Conservation (phyloP, 2,113 vertebrate genomes). For the Epinephelus moara region DNA sequence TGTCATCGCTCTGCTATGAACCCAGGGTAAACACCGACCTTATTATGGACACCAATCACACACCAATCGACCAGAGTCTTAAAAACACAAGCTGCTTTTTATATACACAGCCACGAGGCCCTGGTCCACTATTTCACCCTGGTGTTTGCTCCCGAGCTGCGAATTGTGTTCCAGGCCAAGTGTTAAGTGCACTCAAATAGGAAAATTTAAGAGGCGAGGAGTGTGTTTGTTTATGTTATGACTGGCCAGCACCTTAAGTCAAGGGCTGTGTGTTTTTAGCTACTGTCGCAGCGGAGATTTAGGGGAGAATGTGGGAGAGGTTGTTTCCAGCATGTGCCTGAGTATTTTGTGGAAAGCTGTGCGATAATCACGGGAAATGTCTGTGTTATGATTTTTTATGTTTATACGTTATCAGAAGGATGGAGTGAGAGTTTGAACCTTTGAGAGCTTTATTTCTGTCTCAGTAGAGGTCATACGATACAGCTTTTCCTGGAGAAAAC, state of each 20-base stretch:
- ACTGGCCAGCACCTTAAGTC: slow-evolving; percentile 60
- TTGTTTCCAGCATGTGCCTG: slow-evolving; percentile 11
- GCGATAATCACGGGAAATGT: slow-evolving; percentile 10
- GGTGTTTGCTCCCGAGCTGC: background rate
- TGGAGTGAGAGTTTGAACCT: background rate
- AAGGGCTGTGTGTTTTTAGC: slow-evolving; percentile 54
- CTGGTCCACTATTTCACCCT: background rate
- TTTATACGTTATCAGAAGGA: slow-evolving; percentile 22
- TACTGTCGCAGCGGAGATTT: slow-evolving; percentile 55
- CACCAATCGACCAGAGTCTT: background rate
- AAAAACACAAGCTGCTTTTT: slow-evolving; percentile 28
- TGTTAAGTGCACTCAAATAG: slow-evolving; percentile 53
- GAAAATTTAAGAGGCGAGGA: slow-evolving; percentile 55
- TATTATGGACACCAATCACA: slow-evolving; percentile 33
- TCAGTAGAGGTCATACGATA: background rate
- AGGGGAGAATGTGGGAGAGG: slow-evolving; percentile 24
- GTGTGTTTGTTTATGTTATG: slow-evolving; percentile 70
- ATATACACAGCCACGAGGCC: slow-evolving; percentile 23
- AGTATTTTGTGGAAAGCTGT: slow-evolving; percentile 40
- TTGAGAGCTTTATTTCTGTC: background rate
- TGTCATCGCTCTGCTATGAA: slow-evolving; percentile 19
- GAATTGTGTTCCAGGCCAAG: slow-evolving; percentile 21
- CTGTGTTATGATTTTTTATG: slow-evolving; percentile 34
- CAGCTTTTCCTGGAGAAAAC: background rate
- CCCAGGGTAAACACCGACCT: slow-evolving; percentile 11